Base-by-base conservation (phyloP, 2,113 vertebrate genomes). In the Limanda limanda region DNA sequence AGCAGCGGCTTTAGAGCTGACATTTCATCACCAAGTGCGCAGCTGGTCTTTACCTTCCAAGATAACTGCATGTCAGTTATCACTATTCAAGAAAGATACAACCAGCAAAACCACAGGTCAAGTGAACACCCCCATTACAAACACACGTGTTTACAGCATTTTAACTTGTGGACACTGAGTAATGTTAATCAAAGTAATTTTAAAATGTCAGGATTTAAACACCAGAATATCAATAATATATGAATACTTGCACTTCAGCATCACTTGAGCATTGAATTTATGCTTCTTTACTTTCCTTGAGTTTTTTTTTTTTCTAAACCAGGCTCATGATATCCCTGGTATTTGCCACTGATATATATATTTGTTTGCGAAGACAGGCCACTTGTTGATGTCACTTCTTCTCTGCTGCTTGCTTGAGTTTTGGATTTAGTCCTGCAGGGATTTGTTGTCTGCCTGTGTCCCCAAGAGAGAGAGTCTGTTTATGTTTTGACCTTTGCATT, bases 401-500 rank as follows among this genome's bases (percentile, higher is more conserved):
- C 67, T 31, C 20, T 59, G 69, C 60, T 21, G 21, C 71, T 79
- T 17, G 27, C 42, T 60, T 66, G 47, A 55, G 40, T 59, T 86
- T 69, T 52, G 66, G 65, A 74, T 78, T 48, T 35, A 48, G 45
- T 71, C 69, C 47, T 65, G 73, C 60, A 73, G 61, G 60, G 81
- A 51, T 62, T 3, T 59, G 27, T 75, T 27, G 64, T 71, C 68
- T 27, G 70, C 76, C 62, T 83, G n/a, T 35, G 21, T 81, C 77
- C 80, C 71, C 21, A 9, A 47, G 84, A 81, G 86, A 61, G 54
- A 25, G 56, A 27, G 71, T 71, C 84, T 82, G 84, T 91, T 92
- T 93, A 87, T 90, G 88, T 91, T 91, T 87, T 89, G 85, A 93
- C 92, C 90, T 93, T 93, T 92, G 86, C 76, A 79, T 90, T 78